phyloP scores from a whole-genome alignment of 1,140 invertebrate species.

The Leptoteleia sp. region DNA sequence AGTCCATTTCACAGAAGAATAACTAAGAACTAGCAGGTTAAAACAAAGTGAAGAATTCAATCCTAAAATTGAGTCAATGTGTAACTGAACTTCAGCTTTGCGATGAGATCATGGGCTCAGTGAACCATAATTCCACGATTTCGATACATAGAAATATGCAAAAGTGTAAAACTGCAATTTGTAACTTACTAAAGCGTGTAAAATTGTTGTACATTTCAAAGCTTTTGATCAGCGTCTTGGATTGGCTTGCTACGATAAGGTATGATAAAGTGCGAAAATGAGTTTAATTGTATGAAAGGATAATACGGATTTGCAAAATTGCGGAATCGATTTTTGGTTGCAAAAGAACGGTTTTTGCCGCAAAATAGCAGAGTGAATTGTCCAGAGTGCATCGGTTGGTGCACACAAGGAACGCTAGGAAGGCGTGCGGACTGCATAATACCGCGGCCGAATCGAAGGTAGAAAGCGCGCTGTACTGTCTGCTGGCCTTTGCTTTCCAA shows the following conservation, averaged over 20 bases:
- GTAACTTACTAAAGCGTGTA: constrained; percentile 15
- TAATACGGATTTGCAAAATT: constrained; percentile 29
- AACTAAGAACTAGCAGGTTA: too few species aligned
- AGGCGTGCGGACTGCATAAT: constrained; percentile 70
- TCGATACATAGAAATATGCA: constrained; percentile 17
- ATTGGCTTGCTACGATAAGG: too few species aligned
- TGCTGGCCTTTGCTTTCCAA: constrained; percentile 79
- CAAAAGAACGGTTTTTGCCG: constrained; percentile 41
- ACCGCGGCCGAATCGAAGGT: constrained; percentile 76
- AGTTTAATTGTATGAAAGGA: constrained; percentile 54
- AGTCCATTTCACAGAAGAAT: too few species aligned
- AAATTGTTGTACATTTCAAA: constrained; percentile 18
- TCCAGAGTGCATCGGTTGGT: constrained; percentile 39
- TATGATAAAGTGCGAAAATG: too few species aligned
- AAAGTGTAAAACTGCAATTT: constrained; percentile 34
- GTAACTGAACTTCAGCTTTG: not conserved
- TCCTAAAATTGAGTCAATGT: not conserved
- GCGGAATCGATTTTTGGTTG: constrained; percentile 29
- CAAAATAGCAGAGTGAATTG: constrained; percentile 55
- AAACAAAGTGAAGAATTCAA: too few species aligned
- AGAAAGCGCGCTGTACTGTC: constrained; percentile 79
- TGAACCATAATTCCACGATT: constrained; percentile 21
- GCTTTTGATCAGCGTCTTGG: constrained; percentile 4
- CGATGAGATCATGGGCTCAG: not conserved
- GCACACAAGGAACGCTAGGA: constrained; percentile 49